Base-by-base conservation (phyloP, 2,797 vertebrate genomes). In the Astyanax mexicanus region DNA sequence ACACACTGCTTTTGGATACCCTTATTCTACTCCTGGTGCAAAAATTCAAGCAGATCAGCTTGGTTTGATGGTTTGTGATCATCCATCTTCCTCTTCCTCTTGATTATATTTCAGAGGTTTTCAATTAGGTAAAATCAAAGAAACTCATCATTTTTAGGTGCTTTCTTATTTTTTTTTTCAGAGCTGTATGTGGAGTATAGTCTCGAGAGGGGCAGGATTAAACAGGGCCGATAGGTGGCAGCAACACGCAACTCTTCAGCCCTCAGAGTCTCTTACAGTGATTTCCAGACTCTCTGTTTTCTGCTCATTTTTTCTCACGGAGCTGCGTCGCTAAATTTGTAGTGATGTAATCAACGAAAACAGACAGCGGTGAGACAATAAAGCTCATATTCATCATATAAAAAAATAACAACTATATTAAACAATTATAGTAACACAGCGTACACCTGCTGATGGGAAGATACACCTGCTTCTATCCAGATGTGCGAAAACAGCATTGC, bases 171-270 rank as follows among this genome's bases (percentile, higher is more conserved):
- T n/a, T n/a, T n/a, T n/a, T n/a, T n/a, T n/a, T n/a, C n/a, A n/a
- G n/a, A n/a, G n/a, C n/a, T n/a, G n/a, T n/a, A n/a, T n/a, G n/a
- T n/a, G n/a, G n/a, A n/a, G n/a, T n/a, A n/a, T n/a, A n/a, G 15
- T 6, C 27, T 9, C 23, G 8, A 11, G 21, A 3, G 4, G 19
- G 65, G 27, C 21, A 47, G n/a, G 57, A 77, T 17, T 27, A 1
- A 29, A 11, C 15, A 27, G 0, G 3, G 0, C 40, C 68, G 29
- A 25, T 17, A 77, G 75, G 68, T 65, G 75, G 32, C 60, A 72
- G 75, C 68, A 77, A 77, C 32, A 27, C 15, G 49, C 67, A 65
- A 64, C 27, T 44, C 29, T 61, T 40, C 29, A 15, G 6, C 37
- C 25, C 40, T 47, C 1, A 15, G 52, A 3, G 19, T 25, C 40